Base-by-base conservation (phyloP, 2,888 invertebrate genomes). In the Urechis unicinctus region DNA sequence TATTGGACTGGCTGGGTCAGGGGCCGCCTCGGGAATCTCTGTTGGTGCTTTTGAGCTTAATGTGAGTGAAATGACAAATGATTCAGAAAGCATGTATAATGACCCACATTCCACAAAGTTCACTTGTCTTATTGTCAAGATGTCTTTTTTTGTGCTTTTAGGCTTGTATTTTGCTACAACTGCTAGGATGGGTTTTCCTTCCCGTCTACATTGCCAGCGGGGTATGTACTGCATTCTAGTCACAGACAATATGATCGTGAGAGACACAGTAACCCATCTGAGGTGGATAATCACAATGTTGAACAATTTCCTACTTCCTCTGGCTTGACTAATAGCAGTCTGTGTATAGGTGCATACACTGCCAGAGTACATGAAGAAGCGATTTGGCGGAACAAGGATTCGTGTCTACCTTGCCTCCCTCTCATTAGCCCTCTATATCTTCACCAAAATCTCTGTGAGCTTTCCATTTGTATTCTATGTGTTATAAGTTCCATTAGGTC, bases 391-490 rank as follows among this genome's bases (percentile, higher is more conserved):
- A 17, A 73, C 79, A 59, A 64, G 82, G 50, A 78, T 82, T 42
- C 71, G 81, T 6, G 70, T 82, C 3, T 82, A 81, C 65, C 73
- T 82, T 47, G 80, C 82, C 13, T 67, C 79, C 28, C 68, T 82
- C 1, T 79, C 82, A 3, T 72, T 82, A 3, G 66, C 82, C 3
- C 70, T 82, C 5, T 82, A 81, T 65, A 79, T 82, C 24, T 81
- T 82, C 68, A 82, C 82, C 9, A 82, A 82, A 68, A 81, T 81
- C 53, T 81, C 82, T 31, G 82, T 81, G 69, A 75, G 76, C 68
- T 36, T 36, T 36, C 9, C 36, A 36, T 17, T n/a, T n/a, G n/a
- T n/a, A n/a, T n/a, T n/a, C n/a, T n/a, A n/a, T n/a, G n/a, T n/a
- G n/a, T n/a, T n/a, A n/a, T n/a, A n/a, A n/a, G n/a, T n/a, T n/a